A percentile compares a stretch with the other conserved stretches of the same genome.
Conservation (phyloP, 1,140 invertebrate species). For the Acromyrmex heyeri region DNA sequence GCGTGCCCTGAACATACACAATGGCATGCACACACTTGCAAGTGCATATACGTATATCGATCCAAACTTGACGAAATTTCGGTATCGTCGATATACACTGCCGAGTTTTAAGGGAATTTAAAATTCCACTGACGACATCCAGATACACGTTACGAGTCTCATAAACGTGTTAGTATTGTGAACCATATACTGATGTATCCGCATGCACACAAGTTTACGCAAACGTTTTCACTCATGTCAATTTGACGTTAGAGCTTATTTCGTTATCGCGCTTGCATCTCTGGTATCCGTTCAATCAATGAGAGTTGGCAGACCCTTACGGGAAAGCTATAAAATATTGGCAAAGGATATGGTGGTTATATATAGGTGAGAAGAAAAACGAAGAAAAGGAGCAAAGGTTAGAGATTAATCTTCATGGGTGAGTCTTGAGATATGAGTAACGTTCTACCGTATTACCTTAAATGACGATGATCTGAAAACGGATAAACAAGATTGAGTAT, state of each 20-base stretch:
- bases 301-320: conserved; percentile 77
- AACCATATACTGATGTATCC: background rate
- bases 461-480: background rate
- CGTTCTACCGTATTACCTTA: background rate
- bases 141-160: conserved; percentile 63
- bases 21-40: background rate
- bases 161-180: background rate
- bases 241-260: conserved; percentile 72
- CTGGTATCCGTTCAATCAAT: conserved; percentile 78
- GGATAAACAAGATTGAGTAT: background rate
- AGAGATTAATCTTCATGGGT: conserved; percentile 26
- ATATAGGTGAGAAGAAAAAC: conserved; percentile 17
- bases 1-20: background rate
- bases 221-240: conserved; percentile 52
- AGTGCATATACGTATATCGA: background rate
- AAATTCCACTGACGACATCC: conserved; percentile 77
- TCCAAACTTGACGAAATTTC: conserved; percentile 69
- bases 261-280: conserved; percentile 49
- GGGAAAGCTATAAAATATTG: conserved; percentile 76
- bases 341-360: conserved; percentile 66
- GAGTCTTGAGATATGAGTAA: conserved; percentile 50
- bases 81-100: conserved; percentile 43
- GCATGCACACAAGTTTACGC: background rate
- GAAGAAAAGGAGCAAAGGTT: background rate
- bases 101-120: conserved; percentile 75